Conservation (phyloP, 2,888 invertebrate genomes). For the Xestia c-nigrum region DNA sequence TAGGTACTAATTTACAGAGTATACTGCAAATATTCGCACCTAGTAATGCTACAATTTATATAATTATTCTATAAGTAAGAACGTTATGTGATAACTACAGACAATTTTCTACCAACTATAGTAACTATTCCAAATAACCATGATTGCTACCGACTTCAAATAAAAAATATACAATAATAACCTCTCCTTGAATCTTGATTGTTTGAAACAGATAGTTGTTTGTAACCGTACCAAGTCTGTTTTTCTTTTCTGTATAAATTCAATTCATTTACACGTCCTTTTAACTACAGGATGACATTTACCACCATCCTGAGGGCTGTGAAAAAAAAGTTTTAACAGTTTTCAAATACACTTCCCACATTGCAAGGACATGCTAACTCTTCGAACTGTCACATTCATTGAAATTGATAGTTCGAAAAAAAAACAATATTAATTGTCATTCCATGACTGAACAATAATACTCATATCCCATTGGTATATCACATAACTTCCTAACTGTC, state of each 20-base stretch:
- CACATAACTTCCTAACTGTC: constrained; percentile 33
- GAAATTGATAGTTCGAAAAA: neutral
- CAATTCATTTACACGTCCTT: constrained; percentile 4
- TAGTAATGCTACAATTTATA: constrained; percentile 18
- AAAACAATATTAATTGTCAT: neutral
- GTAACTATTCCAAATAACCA: constrained; percentile 39
- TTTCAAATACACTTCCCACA: neutral
- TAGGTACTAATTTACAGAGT: constrained; percentile 22
- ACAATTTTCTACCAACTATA: neutral
- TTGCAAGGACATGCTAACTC: no score
- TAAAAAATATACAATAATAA: constrained; percentile 36
- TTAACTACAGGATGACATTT: neutral
- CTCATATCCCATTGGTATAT: neutral
- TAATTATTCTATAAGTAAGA: constrained; percentile 36
- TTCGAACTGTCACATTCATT: neutral
- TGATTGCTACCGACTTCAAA: constrained; percentile 23
- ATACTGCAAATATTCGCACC: constrained; percentile 5
- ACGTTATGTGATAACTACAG: constrained; percentile 28
- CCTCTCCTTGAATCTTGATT: constrained; percentile 27
- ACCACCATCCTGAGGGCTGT: neutral
- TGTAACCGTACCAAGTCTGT: neutral
- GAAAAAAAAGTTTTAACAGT: neutral
- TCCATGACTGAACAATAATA: neutral
- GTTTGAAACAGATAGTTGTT: constrained; percentile 16
- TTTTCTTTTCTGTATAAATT: neutral